These are phyloP conservation scores for Hyperopisus bebe DNA, from an alignment of 2,113 vertebrate species.

Conservation along the genomic window DNA sequence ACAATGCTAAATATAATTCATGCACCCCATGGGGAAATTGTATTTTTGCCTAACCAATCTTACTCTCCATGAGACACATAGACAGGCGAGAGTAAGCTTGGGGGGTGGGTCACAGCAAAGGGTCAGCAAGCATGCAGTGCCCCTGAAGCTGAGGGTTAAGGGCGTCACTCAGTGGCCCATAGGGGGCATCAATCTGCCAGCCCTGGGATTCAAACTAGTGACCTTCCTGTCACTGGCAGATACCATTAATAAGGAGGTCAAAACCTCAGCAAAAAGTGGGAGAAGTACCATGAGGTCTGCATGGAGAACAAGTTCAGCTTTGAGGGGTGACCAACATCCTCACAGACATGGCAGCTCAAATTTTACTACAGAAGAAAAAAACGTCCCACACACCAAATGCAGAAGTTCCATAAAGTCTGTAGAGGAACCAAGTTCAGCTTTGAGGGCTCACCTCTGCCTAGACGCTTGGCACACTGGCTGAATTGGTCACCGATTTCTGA, in stretches of 20 bases:
- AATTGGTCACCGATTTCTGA: slow-evolving; percentile 88
- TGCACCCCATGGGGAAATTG: background rate
- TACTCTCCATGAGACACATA: background rate
- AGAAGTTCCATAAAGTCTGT: background rate
- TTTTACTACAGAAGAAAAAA: background rate
- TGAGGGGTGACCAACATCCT: background rate
- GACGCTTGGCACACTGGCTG: slow-evolving; percentile 85
- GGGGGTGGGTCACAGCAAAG: background rate
- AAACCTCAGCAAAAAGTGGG: too few relatives aligned
- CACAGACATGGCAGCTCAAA: background rate
- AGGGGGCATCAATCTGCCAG: too few relatives aligned
- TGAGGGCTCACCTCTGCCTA: slow-evolving; percentile 55
- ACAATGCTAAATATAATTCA: background rate
- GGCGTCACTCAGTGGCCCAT: background rate
- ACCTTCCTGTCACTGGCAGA: background rate
- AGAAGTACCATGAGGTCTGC: background rate
- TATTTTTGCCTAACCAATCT: background rate
- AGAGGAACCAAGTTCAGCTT: background rate
- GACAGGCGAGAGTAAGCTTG: background rate
- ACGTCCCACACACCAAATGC: background rate
- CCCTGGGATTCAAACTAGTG: too few relatives aligned
- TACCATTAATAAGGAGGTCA: too few relatives aligned
- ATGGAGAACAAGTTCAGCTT: background rate
- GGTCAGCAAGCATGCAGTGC: background rate
- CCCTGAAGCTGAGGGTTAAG: background rate